phyloP scores from a whole-genome alignment of 1,140 invertebrate genomes.

The Sycophaga agraensis region DNA sequence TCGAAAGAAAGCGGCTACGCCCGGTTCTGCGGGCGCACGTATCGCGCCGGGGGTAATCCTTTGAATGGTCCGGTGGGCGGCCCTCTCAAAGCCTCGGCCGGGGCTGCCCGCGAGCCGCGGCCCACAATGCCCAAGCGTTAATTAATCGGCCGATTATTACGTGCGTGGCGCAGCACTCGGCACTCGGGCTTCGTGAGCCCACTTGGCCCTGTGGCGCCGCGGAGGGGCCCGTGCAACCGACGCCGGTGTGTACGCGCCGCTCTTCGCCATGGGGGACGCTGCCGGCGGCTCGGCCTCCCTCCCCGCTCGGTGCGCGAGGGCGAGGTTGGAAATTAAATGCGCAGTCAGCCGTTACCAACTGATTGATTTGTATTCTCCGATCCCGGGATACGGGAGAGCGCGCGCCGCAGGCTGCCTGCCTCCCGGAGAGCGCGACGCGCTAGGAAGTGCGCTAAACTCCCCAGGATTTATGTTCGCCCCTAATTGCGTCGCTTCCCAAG shows the following conservation, averaged over 20 bases:
- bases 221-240: too few species aligned
- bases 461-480: conserved; percentile 56
- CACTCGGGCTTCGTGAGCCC: background rate
- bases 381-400: conserved; percentile 26
- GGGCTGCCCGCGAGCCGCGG: too few species aligned
- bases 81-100: too few species aligned
- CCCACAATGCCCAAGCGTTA: conserved; percentile 10
- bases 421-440: conserved; percentile 43
- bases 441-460: conserved; percentile 55
- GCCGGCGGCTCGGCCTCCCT: background rate
- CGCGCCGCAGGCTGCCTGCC: conserved; percentile 28
- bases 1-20: too few species aligned
- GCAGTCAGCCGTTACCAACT: conserved; percentile 53
- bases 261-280: background rate
- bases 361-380: conserved; percentile 59
- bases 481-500: conserved; percentile 49
- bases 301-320: background rate
- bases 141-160: conserved; percentile 22
- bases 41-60: too few species aligned
- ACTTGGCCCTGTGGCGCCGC: too few species aligned
- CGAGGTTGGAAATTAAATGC: conserved; percentile 55
- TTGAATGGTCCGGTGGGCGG: too few species aligned
- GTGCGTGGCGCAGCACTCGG: too few species aligned
- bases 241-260: too few species aligned
- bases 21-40: too few species aligned